These are phyloP conservation scores for human DNA, from an alignment of 2,113 vertebrate species.

Conservation along the genomic window GRCh38 chr1:45098001-45098500, in stretches of 20 bases:
- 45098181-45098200: not conserved
- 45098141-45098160: not conserved
- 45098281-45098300: not conserved
- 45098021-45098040: conserved; percentile 13
- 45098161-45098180: not conserved
- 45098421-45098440: conserved; percentile 7
- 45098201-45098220: not conserved
- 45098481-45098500: conserved; percentile 6
- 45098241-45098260: not conserved
- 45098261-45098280: not conserved
- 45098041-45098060: not conserved
- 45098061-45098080: not conserved
- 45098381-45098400: not conserved
- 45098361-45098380: not conserved
- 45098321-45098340: not conserved
- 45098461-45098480: not conserved
- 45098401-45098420: conserved; percentile 35
- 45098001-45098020: not conserved
- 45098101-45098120: not conserved
- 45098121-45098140: not conserved
- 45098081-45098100: not conserved
- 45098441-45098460: not conserved
- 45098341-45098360: not conserved
- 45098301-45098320: not conserved
- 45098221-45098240: not conserved